These are phyloP conservation scores for Calonectris borealis DNA, from an alignment of 2,113 vertebrate genomes.

Conservation along the genomic window DNA sequence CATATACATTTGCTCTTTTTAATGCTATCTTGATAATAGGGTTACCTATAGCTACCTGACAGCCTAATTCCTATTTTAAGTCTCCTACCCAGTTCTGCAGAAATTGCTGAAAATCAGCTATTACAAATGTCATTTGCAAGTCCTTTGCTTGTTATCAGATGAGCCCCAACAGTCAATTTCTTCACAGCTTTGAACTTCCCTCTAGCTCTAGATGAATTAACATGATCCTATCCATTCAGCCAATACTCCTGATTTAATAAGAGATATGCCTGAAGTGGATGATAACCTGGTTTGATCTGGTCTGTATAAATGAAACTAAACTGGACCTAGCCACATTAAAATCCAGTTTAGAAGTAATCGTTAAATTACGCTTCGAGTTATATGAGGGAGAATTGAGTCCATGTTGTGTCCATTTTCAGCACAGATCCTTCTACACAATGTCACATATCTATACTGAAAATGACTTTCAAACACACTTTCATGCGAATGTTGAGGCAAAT, in stretches of 20 bases:
- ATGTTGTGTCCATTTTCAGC: background rate
- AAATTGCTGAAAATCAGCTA: slow-evolving; percentile 24
- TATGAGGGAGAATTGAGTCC: background rate
- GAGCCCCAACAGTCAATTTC: slow-evolving; percentile 27
- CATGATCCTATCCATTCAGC: background rate
- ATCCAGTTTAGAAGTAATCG: background rate
- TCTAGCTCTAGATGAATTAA: slow-evolving; percentile 20
- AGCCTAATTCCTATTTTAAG: background rate
- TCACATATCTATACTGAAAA: background rate
- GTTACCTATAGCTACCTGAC: background rate
- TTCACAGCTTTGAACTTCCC: slow-evolving; percentile 41
- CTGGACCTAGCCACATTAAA: background rate
- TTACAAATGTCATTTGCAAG: slow-evolving; percentile 55
- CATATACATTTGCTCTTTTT: background rate
- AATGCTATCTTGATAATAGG: background rate
- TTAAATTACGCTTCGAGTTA: background rate
- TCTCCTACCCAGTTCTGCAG: background rate
- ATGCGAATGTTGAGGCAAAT: background rate
- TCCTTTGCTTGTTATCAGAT: slow-evolving; percentile 52
- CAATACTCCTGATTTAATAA: slow-evolving; percentile 18
- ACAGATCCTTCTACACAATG: background rate
- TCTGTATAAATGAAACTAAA: background rate
- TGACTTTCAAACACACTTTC: background rate
- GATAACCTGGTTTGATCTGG: slow-evolving; percentile 23
- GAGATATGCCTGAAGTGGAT: background rate